These are phyloP conservation scores for Gnatocerus cornutus DNA, from an alignment of 2,888 invertebrate genomes.

Conservation along the genomic window DNA sequence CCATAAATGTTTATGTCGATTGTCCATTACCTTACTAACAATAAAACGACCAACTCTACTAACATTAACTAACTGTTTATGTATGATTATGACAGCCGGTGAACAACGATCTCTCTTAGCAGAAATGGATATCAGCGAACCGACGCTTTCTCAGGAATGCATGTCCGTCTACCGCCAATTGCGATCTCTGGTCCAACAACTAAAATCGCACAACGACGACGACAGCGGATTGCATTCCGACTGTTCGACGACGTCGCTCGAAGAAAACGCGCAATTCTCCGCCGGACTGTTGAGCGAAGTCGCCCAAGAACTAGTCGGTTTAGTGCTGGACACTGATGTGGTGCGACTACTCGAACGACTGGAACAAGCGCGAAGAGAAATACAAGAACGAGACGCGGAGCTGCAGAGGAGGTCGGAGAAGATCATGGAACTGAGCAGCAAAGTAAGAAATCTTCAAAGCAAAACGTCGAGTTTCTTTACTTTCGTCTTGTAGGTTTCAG, in stretches of 20 bases:
- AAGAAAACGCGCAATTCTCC: constrained; percentile 69
- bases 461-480: constrained; percentile 9
- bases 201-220: constrained; percentile 85
- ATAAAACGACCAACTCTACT: constrained; percentile 41
- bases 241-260: constrained; percentile 78
- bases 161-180: constrained; percentile 83
- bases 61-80: constrained; percentile 39
- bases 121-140: constrained; percentile 90
- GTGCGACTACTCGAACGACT: constrained; percentile 84
- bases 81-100: constrained; percentile 55
- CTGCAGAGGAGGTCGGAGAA: constrained; percentile 86
- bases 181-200: constrained; percentile 81
- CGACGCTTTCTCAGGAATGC: constrained; percentile 75
- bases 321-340: constrained; percentile 83
- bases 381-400: constrained; percentile 86
- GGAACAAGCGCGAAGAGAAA: constrained; percentile 83
- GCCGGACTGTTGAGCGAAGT: constrained; percentile 75
- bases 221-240: constrained; percentile 83
- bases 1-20: not conserved
- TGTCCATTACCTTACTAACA: constrained; percentile 42
- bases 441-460: constrained; percentile 73
- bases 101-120: constrained; percentile 84
- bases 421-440: constrained; percentile 86
- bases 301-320: constrained; percentile 83
- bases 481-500: constrained; percentile 77